Percentiles rank a stretch among this genome's conserved stretches.
Conservation (phyloP, 2,113 vertebrate species). For the Notechis scutatus region DNA sequence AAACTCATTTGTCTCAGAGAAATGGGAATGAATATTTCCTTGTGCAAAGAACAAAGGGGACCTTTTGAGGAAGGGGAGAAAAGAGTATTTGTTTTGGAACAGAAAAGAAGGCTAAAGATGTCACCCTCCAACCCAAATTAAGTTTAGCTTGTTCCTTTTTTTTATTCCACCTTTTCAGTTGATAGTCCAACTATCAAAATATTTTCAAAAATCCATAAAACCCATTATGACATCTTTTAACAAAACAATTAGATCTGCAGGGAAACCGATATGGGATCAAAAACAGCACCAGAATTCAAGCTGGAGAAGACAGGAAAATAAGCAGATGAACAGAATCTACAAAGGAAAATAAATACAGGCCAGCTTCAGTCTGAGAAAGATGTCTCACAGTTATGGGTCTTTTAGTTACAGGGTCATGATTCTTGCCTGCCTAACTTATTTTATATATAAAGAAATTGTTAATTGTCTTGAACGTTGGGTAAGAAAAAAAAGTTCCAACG, state of each 20-base stretch:
- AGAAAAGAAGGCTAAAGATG: neutral
- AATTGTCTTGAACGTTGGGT: neutral
- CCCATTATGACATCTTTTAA: no score
- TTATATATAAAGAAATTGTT: neutral
- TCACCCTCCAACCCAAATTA: neutral
- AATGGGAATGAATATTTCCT: neutral
- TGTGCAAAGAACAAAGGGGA: neutral
- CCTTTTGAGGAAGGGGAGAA: neutral
- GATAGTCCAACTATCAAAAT: neutral
- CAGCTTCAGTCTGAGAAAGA: neutral
- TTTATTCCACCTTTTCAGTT: neutral
- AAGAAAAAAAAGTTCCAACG: neutral
- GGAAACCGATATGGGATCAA: neutral
- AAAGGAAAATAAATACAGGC: neutral
- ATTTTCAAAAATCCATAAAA: neutral
- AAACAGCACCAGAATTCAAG: neutral
- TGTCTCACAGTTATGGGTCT: neutral
- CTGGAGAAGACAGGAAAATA: neutral
- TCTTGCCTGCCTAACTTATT: neutral
- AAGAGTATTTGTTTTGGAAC: neutral
- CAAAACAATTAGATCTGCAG: neutral
- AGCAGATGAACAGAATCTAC: neutral
- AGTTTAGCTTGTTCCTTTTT: neutral
- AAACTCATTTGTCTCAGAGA: neutral
- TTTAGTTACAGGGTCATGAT: neutral